Evolutionary conservation across 2,113 vertebrate species (phyloP).

Genomic region (Pedetes capensis): DNA sequence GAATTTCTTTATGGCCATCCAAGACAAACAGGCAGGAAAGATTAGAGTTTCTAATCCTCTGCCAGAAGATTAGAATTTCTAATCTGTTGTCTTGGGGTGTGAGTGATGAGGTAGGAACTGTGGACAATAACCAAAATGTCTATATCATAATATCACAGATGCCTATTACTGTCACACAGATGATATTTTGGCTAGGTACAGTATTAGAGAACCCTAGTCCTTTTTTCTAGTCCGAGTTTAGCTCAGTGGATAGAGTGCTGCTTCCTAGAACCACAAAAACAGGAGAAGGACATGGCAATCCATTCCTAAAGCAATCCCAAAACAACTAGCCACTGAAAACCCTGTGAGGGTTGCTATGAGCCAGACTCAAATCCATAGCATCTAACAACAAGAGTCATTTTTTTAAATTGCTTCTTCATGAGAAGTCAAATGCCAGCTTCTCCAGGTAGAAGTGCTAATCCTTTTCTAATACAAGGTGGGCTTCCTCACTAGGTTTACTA

Average conservation of each 20-base stretch:
- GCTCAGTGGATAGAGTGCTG: no score
- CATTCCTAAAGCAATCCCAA: no score
- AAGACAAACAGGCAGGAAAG: background rate
- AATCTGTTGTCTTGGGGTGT: background rate
- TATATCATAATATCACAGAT: background rate
- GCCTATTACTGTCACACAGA: background rate
- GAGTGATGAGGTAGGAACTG: background rate
- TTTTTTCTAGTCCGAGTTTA: no score
- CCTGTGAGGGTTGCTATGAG: no score
- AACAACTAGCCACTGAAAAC: no score
- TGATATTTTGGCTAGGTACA: background rate
- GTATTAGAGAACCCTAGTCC: background rate
- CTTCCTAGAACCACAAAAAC: no score
- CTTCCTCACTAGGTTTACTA: background rate
- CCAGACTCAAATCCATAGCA: no score
- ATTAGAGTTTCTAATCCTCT: background rate
- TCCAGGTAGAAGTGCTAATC: background rate
- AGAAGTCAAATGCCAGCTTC: background rate
- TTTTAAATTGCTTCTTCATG: background rate
- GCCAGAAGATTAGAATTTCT: background rate
- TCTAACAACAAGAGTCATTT: no score
- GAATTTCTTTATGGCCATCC: background rate
- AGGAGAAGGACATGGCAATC: no score
- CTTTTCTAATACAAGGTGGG: background rate
- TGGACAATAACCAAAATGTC: background rate